These are phyloP conservation scores for Escarpia spicata DNA, from an alignment of 2,888 invertebrate species.

Conservation along the genomic window DNA sequence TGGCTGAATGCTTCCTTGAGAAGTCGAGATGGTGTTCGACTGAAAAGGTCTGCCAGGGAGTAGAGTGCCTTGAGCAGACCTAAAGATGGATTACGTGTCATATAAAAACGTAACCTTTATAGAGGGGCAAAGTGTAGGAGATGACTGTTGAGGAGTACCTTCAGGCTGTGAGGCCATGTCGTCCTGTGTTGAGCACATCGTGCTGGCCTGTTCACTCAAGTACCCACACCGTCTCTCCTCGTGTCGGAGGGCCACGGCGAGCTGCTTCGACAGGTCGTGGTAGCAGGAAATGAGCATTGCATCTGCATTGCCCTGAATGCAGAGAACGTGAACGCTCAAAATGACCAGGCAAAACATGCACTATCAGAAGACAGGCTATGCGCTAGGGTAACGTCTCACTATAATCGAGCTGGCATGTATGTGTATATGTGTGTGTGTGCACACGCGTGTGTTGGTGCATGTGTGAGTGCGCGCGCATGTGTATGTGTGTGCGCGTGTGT, in stretches of 20 bases:
- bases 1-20: too few species aligned
- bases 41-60: too few species aligned
- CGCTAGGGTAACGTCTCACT: too few species aligned
- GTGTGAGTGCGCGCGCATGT: too few species aligned
- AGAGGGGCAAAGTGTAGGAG: neutral
- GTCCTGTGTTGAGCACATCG: constrained; percentile 73
- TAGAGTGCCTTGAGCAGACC: too few species aligned
- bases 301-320: constrained; percentile 74
- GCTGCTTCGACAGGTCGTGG: constrained; percentile 88
- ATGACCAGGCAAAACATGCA: neutral
- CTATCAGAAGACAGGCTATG: too few species aligned
- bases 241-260: constrained; percentile 78
- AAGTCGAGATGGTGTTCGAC: too few species aligned
- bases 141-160: constrained; percentile 39
- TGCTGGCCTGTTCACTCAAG: constrained; percentile 86
- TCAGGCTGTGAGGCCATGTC: constrained; percentile 57
- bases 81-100: neutral
- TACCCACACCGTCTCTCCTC: constrained; percentile 92
- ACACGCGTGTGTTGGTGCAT: too few species aligned
- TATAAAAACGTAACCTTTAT: too few species aligned
- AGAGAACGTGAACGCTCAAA: neutral
- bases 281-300: constrained; percentile 93
- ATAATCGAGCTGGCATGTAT: too few species aligned
- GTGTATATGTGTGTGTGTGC: too few species aligned
- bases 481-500: too few species aligned